These are phyloP conservation scores for Petromus typicus DNA, from an alignment of 2,113 vertebrate genomes.

Conservation along the genomic window DNA sequence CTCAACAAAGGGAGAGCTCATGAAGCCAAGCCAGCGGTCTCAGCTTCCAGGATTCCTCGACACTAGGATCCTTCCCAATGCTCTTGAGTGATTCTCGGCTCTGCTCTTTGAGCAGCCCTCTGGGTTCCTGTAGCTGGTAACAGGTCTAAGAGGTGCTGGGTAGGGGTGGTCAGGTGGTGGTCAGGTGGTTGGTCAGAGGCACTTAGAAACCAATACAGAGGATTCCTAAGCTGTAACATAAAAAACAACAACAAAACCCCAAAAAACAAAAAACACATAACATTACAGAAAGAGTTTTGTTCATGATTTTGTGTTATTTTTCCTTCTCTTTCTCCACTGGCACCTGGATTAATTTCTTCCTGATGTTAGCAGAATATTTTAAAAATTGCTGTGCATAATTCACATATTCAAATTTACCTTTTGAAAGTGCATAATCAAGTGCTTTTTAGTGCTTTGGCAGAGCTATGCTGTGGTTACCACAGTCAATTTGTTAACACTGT, in stretches of 20 bases:
- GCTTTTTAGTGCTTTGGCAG: not conserved
- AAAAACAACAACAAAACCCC: not conserved
- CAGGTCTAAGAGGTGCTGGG: rapidly evolving
- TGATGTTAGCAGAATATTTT: not conserved
- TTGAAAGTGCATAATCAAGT: rapidly evolving
- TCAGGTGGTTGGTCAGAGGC: not conserved
- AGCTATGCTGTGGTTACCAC: not conserved
- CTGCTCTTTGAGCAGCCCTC: not conserved
- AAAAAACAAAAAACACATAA: not conserved
- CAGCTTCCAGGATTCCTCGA: not conserved
- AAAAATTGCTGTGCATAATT: not conserved
- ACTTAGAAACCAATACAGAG: not conserved
- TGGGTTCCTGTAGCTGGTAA: not conserved
- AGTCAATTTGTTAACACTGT: not conserved
- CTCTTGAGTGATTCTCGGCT: not conserved
- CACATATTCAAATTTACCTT: not conserved
- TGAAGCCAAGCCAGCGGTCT: not conserved
- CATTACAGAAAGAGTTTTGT: no score
- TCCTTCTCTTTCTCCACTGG: no score
- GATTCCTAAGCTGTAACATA: not conserved
- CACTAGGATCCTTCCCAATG: not conserved
- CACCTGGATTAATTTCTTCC: not conserved
- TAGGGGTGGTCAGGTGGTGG: not conserved
- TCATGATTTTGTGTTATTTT: not conserved
- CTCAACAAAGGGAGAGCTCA: not conserved